Percentiles rank a stretch among this genome's conserved stretches.
Conservation (phyloP, 2,888 invertebrate genomes). For the Lymantria dispar region DNA sequence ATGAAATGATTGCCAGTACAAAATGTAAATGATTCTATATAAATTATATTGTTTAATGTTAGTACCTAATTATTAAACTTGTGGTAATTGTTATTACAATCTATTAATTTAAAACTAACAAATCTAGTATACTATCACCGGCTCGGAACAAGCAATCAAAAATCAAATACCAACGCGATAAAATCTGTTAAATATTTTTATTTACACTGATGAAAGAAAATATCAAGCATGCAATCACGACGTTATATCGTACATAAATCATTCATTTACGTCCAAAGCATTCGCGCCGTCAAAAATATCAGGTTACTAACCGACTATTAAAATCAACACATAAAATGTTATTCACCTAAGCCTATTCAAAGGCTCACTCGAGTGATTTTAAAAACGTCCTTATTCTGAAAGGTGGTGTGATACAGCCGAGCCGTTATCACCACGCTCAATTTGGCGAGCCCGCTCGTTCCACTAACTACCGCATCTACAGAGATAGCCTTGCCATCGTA, state of each 20-base stretch:
- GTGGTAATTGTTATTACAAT: no score
- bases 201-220: no score
- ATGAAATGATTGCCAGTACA: no score
- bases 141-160: no score
- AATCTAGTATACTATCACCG: no score
- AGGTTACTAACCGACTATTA: conserved; percentile 14
- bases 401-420: conserved; percentile 35
- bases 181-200: no score
- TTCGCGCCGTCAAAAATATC: neutral
- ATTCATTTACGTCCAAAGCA: neutral
- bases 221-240: no score
- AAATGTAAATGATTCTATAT: no score
- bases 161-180: no score
- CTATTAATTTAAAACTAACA: no score
- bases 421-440: conserved; percentile 51
- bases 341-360: conserved; percentile 37
- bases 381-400: conserved; percentile 46
- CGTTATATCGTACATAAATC: neutral
- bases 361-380: conserved; percentile 48
- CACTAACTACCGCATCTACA: conserved; percentile 40
- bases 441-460: conserved; percentile 44
- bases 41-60: no score
- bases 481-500: conserved; percentile 36
- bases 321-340: conserved; percentile 27
- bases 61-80: no score